phyloP scores from a whole-genome alignment of 2,797 vertebrate species.

The Acrossocheilus wenchowensis region DNA sequence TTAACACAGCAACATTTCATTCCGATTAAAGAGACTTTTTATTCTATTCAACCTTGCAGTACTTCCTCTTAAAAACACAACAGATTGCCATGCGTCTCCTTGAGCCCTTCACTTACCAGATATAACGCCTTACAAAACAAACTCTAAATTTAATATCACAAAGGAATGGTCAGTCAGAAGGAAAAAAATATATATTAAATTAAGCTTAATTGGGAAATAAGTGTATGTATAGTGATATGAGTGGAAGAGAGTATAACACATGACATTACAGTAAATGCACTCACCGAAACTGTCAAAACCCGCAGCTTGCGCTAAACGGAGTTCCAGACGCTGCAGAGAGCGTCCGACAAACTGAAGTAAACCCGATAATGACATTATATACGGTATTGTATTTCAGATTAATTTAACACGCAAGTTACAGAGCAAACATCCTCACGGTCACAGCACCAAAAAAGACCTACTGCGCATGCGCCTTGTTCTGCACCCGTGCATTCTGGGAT shows the following conservation, averaged over 20 bases:
- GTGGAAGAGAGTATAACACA: not conserved
- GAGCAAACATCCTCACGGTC: conserved; percentile 72
- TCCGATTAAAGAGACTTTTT: not conserved
- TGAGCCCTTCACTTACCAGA: not conserved
- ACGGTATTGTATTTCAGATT: conserved; percentile 20
- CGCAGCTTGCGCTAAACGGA: conserved; percentile 68
- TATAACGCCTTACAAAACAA: not conserved
- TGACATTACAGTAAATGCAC: conserved; percentile 37
- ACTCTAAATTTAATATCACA: not conserved
- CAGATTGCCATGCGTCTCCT: not conserved
- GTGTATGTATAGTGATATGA: not conserved
- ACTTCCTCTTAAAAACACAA: not conserved
- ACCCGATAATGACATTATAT: conserved; percentile 64
- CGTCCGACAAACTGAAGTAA: conserved; percentile 71
- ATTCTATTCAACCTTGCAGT: not conserved
- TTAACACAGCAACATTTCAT: not conserved
- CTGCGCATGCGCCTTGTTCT: conserved; percentile 31
- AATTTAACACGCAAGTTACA: conserved; percentile 30
- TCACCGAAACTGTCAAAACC: conserved; percentile 76
- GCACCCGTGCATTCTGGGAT: conserved; percentile 22
- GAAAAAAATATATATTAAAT: not conserved
- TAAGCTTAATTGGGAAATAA: not conserved
- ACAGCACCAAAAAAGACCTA: not conserved
- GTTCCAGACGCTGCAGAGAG: conserved; percentile 74
- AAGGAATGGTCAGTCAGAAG: too few relatives aligned